Conservation (phyloP, 2,797 vertebrate genomes). For the Ceryle rudis region DNA sequence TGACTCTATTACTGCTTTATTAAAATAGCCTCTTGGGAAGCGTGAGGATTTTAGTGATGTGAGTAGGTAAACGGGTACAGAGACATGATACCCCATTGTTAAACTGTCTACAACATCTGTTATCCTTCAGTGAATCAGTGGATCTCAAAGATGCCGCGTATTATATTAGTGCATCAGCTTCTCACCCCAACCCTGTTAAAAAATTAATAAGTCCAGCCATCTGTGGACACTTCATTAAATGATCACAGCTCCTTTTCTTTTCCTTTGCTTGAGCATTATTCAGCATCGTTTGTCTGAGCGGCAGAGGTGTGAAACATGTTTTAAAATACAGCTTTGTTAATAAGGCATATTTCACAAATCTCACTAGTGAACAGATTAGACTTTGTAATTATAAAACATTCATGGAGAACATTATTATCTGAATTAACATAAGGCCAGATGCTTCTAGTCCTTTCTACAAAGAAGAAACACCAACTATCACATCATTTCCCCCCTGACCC, state of each 20-base stretch:
- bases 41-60: not conserved
- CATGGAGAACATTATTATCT: not conserved
- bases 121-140: not conserved
- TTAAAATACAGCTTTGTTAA: slow-evolving; percentile 24
- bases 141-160: not conserved
- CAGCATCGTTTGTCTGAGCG: slow-evolving; percentile 34
- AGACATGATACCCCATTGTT: not conserved
- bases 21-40: not conserved
- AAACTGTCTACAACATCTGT: slow-evolving; percentile 31
- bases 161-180: slow-evolving; percentile 33
- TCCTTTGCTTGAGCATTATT: slow-evolving; percentile 7
- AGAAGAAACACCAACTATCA: not conserved
- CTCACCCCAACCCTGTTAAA: slow-evolving; percentile 21
- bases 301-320: slow-evolving; percentile 45
- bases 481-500: no score
- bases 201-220: slow-evolving; percentile 49
- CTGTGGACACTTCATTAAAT: slow-evolving; percentile 63
- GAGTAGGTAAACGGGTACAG: not conserved
- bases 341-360: not conserved
- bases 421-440: not conserved
- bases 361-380: not conserved
- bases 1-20: not conserved
- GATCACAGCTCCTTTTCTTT: slow-evolving; percentile 28
- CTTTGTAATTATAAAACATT: not conserved
- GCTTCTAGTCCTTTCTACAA: not conserved